Evolutionary conservation across 2,113 vertebrate genomes (phyloP), one percentile per base, ranked within the genome.

Genomic region (Ciconia boyciana): DNA sequence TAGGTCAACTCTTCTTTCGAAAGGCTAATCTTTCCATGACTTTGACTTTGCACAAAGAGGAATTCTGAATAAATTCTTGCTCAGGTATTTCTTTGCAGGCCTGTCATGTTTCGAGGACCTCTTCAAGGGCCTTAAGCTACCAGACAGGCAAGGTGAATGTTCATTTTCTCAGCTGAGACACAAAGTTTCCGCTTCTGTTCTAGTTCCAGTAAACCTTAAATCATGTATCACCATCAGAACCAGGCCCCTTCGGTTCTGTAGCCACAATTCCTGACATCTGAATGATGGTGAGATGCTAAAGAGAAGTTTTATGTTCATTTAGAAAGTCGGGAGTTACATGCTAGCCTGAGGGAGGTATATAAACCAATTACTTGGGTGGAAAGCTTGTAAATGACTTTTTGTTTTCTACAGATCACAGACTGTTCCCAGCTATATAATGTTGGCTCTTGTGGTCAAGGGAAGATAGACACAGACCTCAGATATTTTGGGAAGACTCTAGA

Each of bases 401-500:
- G 78, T 94, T 96, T 91, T 76, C 60, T 31, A 70, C 68, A 90
- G 66, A 91, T 85, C 34, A 70, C 68, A 91, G 46, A 3, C 44
- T 75, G 75, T 36, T 54, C 39, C 55, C 46, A 29, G 78, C 66
- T 54, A 69, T 62, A 54, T 72, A 85, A 58, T 46, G 54, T 58
- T 93, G 91, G 93, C 77, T 89, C 29, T 48, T 51, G 62, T 7
- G 25, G 86, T 90, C 93, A 91, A 78, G 24, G 54, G 52, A 77
- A 83, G 79, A 89, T 9, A 96, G 72, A 41, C 16, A 21, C 20
- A 86, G 90, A 85, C 17, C 46, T 70, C 58, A 74, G 68, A 66
- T 90, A 90, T 71, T 95, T 88, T 60, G 54, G 71, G 71, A 95
- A 93, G 71, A 26, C 78, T 75, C 62, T 90, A 70, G 49, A 96